These are phyloP conservation scores for Morus bassanus DNA, from an alignment of 2,797 vertebrate species.

Conservation along the genomic window DNA sequence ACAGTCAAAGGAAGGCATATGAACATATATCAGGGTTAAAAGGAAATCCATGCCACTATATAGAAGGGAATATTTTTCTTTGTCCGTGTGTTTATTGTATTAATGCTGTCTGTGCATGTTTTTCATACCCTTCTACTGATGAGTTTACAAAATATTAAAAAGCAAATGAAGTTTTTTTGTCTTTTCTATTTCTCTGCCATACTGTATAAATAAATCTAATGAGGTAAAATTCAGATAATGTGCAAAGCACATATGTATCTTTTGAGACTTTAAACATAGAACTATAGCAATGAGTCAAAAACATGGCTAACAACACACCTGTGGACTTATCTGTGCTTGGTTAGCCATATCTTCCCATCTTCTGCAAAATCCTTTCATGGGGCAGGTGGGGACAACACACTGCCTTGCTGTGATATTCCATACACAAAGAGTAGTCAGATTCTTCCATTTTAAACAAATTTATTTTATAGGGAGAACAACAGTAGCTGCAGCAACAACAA, in stretches of 20 bases:
- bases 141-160: background rate
- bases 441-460: background rate
- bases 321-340: background rate
- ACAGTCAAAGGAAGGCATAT: background rate
- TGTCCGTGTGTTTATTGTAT: background rate
- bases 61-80: background rate
- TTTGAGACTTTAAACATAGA: background rate
- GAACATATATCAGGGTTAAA: background rate
- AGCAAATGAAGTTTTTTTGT: background rate
- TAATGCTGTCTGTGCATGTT: background rate
- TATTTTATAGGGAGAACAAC: background rate
- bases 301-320: background rate
- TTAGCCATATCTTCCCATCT: background rate
- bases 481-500: background rate
- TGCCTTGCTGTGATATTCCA: background rate
- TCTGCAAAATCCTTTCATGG: background rate
- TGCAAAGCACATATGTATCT: background rate
- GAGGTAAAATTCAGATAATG: background rate
- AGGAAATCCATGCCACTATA: background rate
- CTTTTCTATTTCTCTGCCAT: background rate
- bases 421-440: background rate
- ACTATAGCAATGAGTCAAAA: background rate
- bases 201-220: background rate
- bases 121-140: background rate
- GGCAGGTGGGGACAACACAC: background rate